Conservation (phyloP, 2,888 invertebrate genomes). For the Pristionchus entomophagus region DNA sequence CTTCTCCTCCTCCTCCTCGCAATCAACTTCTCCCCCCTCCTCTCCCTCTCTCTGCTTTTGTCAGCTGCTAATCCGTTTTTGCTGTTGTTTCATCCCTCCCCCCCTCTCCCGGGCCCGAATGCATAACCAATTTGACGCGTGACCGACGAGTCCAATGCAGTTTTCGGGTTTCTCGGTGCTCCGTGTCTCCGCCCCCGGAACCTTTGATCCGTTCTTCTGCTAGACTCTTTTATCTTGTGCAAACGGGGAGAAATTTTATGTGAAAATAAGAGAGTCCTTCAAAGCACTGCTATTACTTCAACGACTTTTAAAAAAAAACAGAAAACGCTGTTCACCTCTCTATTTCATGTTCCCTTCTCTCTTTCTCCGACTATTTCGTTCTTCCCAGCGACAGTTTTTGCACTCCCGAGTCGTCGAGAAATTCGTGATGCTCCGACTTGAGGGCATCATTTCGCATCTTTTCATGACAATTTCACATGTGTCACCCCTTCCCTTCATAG, state of each 20-base stretch:
- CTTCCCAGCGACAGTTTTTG: background rate
- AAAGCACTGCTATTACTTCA: too few species aligned
- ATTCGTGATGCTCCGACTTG: background rate
- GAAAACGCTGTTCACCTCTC: background rate
- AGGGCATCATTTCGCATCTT: background rate
- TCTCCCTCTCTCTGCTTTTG: background rate
- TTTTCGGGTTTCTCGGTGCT: background rate
- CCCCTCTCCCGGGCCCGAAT: background rate
- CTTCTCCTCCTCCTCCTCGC: background rate
- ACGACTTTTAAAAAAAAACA: too few species aligned
- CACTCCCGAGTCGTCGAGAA: background rate
- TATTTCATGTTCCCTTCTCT: background rate
- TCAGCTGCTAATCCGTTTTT: slow-evolving; percentile 28
- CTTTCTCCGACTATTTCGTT: background rate
- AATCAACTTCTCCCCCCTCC: background rate
- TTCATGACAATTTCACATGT: background rate
- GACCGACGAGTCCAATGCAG: background rate
- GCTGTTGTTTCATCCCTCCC: slow-evolving; percentile 37
- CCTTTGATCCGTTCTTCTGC: too few species aligned
- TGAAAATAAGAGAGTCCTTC: too few species aligned
- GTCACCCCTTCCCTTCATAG: background rate
- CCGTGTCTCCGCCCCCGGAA: background rate
- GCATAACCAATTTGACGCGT: slow-evolving; percentile 28
- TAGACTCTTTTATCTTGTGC: too few species aligned
- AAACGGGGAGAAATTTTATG: too few species aligned